A percentile compares a stretch with the other conserved stretches of the same genome.
Evolutionary conservation across 2,797 vertebrate species (phyloP).

Genomic region (Nyctalus aviator): DNA sequence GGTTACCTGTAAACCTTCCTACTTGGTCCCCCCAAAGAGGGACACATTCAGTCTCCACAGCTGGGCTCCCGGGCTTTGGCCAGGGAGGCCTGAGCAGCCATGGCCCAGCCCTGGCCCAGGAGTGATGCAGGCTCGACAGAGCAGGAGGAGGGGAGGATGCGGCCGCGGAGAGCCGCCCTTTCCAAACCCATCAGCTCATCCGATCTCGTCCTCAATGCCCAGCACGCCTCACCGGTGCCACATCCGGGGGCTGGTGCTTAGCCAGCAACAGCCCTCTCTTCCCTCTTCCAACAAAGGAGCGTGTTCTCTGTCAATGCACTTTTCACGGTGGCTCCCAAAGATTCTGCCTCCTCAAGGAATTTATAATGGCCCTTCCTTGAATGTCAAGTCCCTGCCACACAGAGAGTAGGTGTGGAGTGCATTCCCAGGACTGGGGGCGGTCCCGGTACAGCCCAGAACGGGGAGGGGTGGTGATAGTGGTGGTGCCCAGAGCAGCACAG

Average conservation of each 20-base stretch:
- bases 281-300: slow-evolving; percentile 74
- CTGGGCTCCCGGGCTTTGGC: background rate
- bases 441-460: background rate
- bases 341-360: slow-evolving; percentile 85
- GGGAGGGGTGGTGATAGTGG: background rate
- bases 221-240: background rate
- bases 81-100: fast-evolving
- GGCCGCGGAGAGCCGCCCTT: background rate
- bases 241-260: slow-evolving; percentile 11
- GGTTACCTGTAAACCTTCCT: fast-evolving
- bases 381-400: slow-evolving; percentile 82
- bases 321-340: slow-evolving; percentile 67
- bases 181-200: slow-evolving; percentile 45
- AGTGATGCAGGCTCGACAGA: background rate
- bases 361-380: slow-evolving; percentile 77
- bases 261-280: slow-evolving; percentile 30
- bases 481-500: background rate
- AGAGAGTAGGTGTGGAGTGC: slow-evolving; percentile 79
- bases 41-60: background rate
- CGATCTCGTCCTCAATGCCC: slow-evolving; percentile 44
- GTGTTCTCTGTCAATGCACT: slow-evolving; percentile 58
- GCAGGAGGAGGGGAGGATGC: background rate
- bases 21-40: too few species aligned
- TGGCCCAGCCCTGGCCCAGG: background rate
- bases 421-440: slow-evolving; percentile 80